A percentile compares a stretch with the other conserved stretches of the same genome.
These are phyloP conservation scores for Eupithecia inturbata DNA, from an alignment of 2,888 invertebrate genomes.

Conservation along the genomic window DNA sequence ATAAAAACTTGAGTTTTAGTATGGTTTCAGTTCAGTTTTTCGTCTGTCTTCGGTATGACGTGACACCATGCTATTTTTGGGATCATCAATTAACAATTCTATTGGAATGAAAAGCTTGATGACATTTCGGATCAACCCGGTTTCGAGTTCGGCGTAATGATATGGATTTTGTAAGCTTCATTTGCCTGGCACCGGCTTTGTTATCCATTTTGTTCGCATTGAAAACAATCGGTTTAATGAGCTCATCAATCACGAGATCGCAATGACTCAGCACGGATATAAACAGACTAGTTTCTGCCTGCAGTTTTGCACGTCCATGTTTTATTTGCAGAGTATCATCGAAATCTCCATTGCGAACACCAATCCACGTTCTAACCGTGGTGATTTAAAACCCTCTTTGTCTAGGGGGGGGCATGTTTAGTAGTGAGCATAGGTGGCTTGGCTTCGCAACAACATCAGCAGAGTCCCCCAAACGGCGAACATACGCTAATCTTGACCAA, in stretches of 20 bases:
- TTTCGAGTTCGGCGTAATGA: conserved; percentile 6
- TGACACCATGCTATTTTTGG: not conserved
- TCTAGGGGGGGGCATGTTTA: no score
- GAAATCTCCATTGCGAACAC: no score
- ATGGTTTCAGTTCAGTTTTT: not conserved
- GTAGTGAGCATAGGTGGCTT: no score
- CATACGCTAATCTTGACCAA: no score
- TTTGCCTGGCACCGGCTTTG: conserved; percentile 11
- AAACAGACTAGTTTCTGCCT: not conserved
- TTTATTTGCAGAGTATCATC: not conserved
- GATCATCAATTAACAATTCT: not conserved
- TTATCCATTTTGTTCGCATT: conserved; percentile 21
- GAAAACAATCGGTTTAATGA: conserved; percentile 30
- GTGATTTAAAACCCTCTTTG: no score
- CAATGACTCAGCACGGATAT: conserved; percentile 51
- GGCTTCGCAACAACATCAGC: no score
- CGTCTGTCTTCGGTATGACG: not conserved
- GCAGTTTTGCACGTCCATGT: not conserved
- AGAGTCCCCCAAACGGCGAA: no score
- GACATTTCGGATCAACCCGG: not conserved
- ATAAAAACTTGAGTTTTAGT: no score
- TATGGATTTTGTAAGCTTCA: not conserved
- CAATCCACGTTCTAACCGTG: no score
- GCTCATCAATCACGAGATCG: conserved; percentile 41
- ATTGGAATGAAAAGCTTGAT: not conserved